phyloP scores from a whole-genome alignment of 1,140 invertebrate genomes.

The Pentalonia nigronervosa region DNA sequence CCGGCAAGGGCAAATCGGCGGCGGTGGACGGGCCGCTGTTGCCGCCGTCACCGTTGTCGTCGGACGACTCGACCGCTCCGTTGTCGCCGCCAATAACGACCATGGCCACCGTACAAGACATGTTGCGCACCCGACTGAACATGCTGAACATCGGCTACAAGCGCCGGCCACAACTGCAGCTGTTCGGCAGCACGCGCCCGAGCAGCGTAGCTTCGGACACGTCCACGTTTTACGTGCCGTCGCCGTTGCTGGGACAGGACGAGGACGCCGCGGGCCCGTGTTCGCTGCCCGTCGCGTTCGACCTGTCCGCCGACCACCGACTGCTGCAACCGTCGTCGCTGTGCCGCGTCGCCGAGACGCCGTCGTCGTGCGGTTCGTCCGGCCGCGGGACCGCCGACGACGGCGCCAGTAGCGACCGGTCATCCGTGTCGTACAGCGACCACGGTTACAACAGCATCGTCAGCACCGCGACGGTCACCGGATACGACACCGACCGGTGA shows the following conservation, averaged over 20 bases:
- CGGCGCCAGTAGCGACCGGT: constrained; percentile 60
- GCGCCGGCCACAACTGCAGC: constrained; percentile 71
- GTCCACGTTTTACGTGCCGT: constrained; percentile 73
- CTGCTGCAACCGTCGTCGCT: constrained; percentile 60
- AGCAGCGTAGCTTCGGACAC: constrained; percentile 63
- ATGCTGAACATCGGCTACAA: constrained; percentile 73
- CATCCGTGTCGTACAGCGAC: constrained; percentile 59
- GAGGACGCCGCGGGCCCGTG: constrained; percentile 18
- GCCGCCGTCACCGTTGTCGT: constrained; percentile 65
- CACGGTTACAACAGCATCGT: constrained; percentile 61
- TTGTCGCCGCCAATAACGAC: constrained; percentile 61
- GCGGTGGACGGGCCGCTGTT: constrained; percentile 68
- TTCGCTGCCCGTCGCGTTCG: constrained; percentile 60
- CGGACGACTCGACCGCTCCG: constrained; percentile 60
- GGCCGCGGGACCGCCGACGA: constrained; percentile 59
- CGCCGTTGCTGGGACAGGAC: constrained; percentile 61
- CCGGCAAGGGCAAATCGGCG: constrained; percentile 73
- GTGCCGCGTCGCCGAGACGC: constrained; percentile 47
- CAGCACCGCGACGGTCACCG: neutral
- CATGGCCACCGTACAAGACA: constrained; percentile 66
- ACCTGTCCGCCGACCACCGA: constrained; percentile 61
- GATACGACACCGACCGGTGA: constrained; percentile 26
- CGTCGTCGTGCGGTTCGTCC: constrained; percentile 60
- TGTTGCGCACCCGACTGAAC: constrained; percentile 72
- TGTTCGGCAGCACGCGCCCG: constrained; percentile 74